Percentiles rank a stretch among this genome's conserved stretches.
Conservation (phyloP, 2,113 vertebrate genomes). For the Siphamia tubifer region DNA sequence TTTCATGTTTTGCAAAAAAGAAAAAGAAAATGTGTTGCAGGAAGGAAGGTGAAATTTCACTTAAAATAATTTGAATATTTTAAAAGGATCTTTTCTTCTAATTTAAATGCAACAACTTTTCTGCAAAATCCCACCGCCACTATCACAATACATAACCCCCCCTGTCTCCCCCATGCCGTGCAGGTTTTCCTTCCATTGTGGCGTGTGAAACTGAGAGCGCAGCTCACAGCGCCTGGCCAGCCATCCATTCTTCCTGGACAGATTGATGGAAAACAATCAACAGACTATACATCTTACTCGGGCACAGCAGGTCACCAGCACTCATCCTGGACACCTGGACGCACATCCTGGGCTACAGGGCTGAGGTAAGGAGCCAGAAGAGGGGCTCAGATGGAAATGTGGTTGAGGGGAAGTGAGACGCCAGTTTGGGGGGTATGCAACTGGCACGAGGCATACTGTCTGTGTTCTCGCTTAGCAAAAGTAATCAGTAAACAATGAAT, state of each 20-base stretch:
- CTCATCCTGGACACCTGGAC: constrained; percentile 78
- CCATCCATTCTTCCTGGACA: constrained; percentile 96
- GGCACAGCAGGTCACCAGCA: constrained; percentile 57
- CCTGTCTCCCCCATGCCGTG: constrained; percentile 86
- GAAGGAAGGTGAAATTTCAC: background rate
- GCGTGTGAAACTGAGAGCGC: constrained; percentile 90
- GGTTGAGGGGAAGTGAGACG: constrained; percentile 54
- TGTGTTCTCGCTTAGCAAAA: constrained; percentile 63
- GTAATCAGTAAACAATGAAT: constrained; percentile 67
- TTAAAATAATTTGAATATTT: background rate
- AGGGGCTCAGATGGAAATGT: constrained; percentile 17
- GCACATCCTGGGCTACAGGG: constrained; percentile 67
- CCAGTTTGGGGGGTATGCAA: constrained; percentile 29
- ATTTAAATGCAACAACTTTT: background rate
- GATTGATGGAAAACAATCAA: constrained; percentile 96
- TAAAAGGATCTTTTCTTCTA: background rate
- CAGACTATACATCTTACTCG: constrained; percentile 73
- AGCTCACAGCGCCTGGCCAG: constrained; percentile 90
- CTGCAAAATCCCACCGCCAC: background rate
- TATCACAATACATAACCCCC: constrained; percentile 64
- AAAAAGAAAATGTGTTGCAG: background rate
- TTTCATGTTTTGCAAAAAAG: constrained; percentile 7
- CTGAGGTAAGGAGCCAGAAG: constrained; percentile 27
- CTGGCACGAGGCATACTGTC: constrained; percentile 37
- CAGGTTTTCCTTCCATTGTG: constrained; percentile 96